These are phyloP conservation scores for Drosophila pseudotalamancana DNA, from an alignment of 2,888 invertebrate genomes.

Conservation along the genomic window DNA sequence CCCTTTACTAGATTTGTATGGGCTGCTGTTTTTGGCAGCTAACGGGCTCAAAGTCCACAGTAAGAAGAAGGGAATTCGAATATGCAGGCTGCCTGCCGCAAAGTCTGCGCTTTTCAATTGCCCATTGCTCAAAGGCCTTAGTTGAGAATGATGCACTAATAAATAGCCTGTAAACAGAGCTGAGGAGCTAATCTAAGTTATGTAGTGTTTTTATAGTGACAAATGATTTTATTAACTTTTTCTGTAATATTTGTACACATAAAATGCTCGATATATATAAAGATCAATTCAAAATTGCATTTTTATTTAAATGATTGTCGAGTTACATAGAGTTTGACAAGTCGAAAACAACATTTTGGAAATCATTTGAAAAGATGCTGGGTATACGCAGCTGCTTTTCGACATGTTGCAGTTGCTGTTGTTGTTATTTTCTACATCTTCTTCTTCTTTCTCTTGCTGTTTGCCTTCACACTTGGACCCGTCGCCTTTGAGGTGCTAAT, in stretches of 20 bases:
- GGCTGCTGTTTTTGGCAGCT: conserved; percentile 41
- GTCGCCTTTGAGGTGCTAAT: conserved; percentile 18
- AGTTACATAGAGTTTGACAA: background rate
- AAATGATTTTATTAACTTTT: no score
- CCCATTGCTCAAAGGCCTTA: conserved; percentile 16
- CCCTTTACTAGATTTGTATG: background rate
- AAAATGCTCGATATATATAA: no score
- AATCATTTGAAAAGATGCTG: background rate
- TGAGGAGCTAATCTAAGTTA: no score
- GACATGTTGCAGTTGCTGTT: conserved; percentile 28
- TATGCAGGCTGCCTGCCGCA: conserved; percentile 20
- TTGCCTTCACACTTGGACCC: conserved; percentile 63
- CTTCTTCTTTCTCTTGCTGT: conserved; percentile 15
- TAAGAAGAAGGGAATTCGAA: conserved; percentile 37
- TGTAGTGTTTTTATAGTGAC: no score
- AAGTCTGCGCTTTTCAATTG: conserved; percentile 21
- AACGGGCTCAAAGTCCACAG: conserved; percentile 66
- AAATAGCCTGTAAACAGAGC: background rate
- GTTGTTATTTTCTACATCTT: conserved; percentile 11
- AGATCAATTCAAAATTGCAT: no score
- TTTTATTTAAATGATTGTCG: no score
- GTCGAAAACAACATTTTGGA: background rate
- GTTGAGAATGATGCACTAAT: background rate
- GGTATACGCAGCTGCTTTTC: conserved; percentile 1
- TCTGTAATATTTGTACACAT: no score